A percentile compares a stretch with the other conserved stretches of the same genome.
Evolutionary conservation across 1,140 invertebrate genomes (phyloP).

Genomic region (Leptopilina clavipes): DNA sequence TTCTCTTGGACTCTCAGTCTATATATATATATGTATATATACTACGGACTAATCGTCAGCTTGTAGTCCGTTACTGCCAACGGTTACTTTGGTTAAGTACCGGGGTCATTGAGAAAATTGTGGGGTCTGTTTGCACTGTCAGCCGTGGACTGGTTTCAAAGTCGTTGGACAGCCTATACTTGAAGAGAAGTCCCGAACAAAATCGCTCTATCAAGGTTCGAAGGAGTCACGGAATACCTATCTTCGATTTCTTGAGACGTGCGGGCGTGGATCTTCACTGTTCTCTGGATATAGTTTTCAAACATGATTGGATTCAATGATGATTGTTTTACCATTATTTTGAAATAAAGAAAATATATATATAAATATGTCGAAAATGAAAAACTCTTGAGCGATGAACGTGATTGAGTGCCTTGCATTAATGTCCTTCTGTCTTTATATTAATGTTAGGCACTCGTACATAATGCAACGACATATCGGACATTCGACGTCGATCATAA

Average conservation of each 20-base stretch:
- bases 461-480: slow-evolving; percentile 37
- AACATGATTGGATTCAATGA: neutral
- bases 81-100: slow-evolving; percentile 68
- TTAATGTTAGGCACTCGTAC: slow-evolving; percentile 50
- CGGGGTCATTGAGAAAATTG: slow-evolving; percentile 73
- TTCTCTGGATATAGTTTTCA: neutral
- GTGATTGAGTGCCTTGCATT: slow-evolving; percentile 44
- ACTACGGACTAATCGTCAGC: slow-evolving; percentile 44
- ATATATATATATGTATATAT: neutral
- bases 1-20: slow-evolving; percentile 8
- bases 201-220: slow-evolving; percentile 68
- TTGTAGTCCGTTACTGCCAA: slow-evolving; percentile 56
- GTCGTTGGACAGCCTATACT: slow-evolving; percentile 70
- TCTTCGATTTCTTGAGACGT: slow-evolving; percentile 18
- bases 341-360: neutral
- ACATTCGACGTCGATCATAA: slow-evolving; percentile 55
- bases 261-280: neutral
- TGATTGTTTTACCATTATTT: slow-evolving; percentile 2
- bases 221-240: slow-evolving; percentile 32
- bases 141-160: slow-evolving; percentile 69
- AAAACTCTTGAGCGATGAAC: no score
- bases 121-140: slow-evolving; percentile 72
- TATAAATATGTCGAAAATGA: no score
- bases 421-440: slow-evolving; percentile 44
- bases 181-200: slow-evolving; percentile 60